Evolutionary conservation across 2,888 invertebrate species (phyloP).

Genomic region (Cheiracanthium punctorium): DNA sequence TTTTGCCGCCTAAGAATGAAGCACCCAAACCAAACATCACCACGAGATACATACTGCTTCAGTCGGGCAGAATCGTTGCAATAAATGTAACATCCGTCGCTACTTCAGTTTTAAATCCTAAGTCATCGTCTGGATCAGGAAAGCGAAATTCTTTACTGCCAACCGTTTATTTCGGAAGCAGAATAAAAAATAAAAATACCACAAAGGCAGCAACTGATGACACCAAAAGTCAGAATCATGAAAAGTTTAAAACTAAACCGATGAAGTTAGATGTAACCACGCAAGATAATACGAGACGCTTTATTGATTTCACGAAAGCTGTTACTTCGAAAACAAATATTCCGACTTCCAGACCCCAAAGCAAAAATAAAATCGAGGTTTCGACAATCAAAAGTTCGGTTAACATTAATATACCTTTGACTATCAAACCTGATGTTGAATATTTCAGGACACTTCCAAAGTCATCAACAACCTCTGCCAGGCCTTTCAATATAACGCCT

Average conservation of each 20-base stretch:
- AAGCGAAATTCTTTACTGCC: background rate
- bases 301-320: background rate
- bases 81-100: constrained; percentile 52
- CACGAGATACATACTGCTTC: constrained; percentile 55
- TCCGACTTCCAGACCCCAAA: too few species aligned
- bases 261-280: too few species aligned
- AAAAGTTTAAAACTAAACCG: too few species aligned
- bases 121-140: background rate
- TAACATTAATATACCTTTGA: too few species aligned
- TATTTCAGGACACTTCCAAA: too few species aligned
- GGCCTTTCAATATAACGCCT: too few species aligned
- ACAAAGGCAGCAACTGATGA: background rate
- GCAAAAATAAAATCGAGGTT: too few species aligned
- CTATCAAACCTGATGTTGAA: too few species aligned
- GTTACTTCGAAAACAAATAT: background rate
- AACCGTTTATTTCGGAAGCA: constrained; percentile 31
- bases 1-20: background rate
- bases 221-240: too few species aligned
- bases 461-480: background rate
- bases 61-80: constrained; percentile 51
- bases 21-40: constrained; percentile 41
- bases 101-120: background rate
- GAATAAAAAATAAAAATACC: constrained; percentile 28
- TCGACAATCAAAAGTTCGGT: too few species aligned
- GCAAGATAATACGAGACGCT: too few species aligned